Evolutionary conservation across 1,140 invertebrate species (phyloP), one percentile per base, ranked within the genome.

Genomic region (Drosophila pseudoobscura): DNA sequence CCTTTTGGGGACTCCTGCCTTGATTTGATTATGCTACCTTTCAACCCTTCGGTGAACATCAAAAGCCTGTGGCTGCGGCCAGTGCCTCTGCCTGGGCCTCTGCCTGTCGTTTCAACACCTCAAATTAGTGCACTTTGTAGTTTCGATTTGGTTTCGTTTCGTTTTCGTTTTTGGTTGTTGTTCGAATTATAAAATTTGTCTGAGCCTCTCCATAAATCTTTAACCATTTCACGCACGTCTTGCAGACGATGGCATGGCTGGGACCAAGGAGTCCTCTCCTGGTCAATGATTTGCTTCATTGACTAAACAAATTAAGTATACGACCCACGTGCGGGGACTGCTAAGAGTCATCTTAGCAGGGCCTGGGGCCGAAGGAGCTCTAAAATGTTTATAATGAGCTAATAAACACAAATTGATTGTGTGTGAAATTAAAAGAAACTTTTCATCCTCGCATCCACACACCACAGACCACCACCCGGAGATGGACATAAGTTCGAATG

Each of bases 71-170:
- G 80, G 80, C 68, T 53, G 5, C 29, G 4, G 35, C 58, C 45
- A 60, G 54, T 59, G 24, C 24, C 24, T 24, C 24, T 24, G 24
- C 24, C 24, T 24, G 24, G 0, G 24, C 24, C 24, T 24, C 24
- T 24, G 24, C 58, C 45, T 63, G 54, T 59, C 65, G 52, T 68
- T 72, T 80, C 61, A 54, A 87, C 82, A 87, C 82, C 82, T 87
- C 65, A 82, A 87, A 87, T 87, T 87, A 87, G 82, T 87, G 74
- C 69, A 87, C 78, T 82, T 87, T 87, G 82, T 87, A 87, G 82
- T 87, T 87, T 82, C 65, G 47, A 56, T 61, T 64, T 62, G 55
- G 49, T 13, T 46, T 66, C 51, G 13, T 20, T 53, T 53, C 22
- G 29, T 8, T 39, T 13, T 35, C 11, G 35, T 3, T 20, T 17